phyloP scores from a whole-genome alignment of 1,140 invertebrate species.

The Formica exsecta region DNA sequence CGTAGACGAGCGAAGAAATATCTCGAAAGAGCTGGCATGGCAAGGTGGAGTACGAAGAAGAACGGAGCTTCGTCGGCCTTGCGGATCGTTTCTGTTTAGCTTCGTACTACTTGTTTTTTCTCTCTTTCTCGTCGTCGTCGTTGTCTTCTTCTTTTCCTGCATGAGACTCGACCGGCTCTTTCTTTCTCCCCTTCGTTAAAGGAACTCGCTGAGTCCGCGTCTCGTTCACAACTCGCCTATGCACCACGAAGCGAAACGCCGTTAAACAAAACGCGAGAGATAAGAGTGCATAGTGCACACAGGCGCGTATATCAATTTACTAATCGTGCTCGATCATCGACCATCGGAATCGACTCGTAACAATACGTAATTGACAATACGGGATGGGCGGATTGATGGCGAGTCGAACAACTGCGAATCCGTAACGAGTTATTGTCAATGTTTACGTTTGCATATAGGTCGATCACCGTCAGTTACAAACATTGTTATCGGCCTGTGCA shows the following conservation, averaged over 20 bases:
- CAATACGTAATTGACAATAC: slow-evolving; percentile 42
- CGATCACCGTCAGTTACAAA: slow-evolving; percentile 1
- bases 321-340: slow-evolving; percentile 45
- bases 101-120: slow-evolving; percentile 69
- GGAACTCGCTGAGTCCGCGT: slow-evolving; percentile 76
- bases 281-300: neutral
- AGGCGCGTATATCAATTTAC: slow-evolving; percentile 47
- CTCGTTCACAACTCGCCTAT: slow-evolving; percentile 71
- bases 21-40: slow-evolving; percentile 13
- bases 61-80: slow-evolving; percentile 66
- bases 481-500: slow-evolving; percentile 9
- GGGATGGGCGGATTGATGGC: slow-evolving; percentile 14
- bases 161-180: slow-evolving; percentile 54
- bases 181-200: slow-evolving; percentile 68
- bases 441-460: slow-evolving; percentile 41
- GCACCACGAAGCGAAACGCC: slow-evolving; percentile 59
- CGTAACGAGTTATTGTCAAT: slow-evolving; percentile 44
- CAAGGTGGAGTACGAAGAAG: slow-evolving; percentile 32
- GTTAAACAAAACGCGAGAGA: slow-evolving; percentile 50
- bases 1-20: slow-evolving; percentile 29
- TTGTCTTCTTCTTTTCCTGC: slow-evolving; percentile 55
- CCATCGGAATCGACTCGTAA: slow-evolving; percentile 26
- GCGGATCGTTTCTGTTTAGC: slow-evolving; percentile 74
- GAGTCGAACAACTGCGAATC: slow-evolving; percentile 6
- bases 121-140: slow-evolving; percentile 38